Evolutionary conservation across 2,888 invertebrate species (phyloP), one percentile per base, ranked within the genome.

Genomic region (Sceliomorpha sp.): DNA sequence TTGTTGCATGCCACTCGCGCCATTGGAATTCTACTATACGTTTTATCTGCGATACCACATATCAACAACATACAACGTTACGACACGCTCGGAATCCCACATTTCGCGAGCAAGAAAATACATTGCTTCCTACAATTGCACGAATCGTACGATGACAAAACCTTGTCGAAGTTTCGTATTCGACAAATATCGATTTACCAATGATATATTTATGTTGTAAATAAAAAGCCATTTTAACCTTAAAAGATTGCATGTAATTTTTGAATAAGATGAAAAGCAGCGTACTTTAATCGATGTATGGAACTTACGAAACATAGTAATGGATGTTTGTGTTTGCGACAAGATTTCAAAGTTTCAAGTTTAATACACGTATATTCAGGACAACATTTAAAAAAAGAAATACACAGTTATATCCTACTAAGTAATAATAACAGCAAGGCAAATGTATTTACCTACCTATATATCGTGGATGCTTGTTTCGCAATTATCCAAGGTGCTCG

Each of bases 21-120:
- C 34, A 48, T 56, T 62, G 53, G 58, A 63, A 58, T 63, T 42
- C 55, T 12, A 36, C 31, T 55, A 20, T 56, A 51, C 44, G 39
- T 50, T 63, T 47, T 45, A 53, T 42, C 45, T 39, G 14, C 53
- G 31, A 44, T 51, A 31, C 55, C 32, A 60, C 64, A 56, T 62
- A 63, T 67, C 60, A 69, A 55, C 58, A 44, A 37, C 40, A 29
- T 42, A 55, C 60, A 50, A 48, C 60, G 45, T 66, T 60, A 72
- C 75, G 77, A 78, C 75, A 75, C 77, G 75, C 75, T 69, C 47
- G 74, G 75, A 77, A 77, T 79, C 70, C 62, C 68, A 44, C 70
- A 63, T 64, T 68, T 68, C 62, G 71, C 70, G 69, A 66, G 67
- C 66, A 73, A 69, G 64, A 70, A 66, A 69, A 64, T 59, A 42